Conservation (phyloP, 2,888 invertebrate genomes). For the Drosophila meridionalis region DNA sequence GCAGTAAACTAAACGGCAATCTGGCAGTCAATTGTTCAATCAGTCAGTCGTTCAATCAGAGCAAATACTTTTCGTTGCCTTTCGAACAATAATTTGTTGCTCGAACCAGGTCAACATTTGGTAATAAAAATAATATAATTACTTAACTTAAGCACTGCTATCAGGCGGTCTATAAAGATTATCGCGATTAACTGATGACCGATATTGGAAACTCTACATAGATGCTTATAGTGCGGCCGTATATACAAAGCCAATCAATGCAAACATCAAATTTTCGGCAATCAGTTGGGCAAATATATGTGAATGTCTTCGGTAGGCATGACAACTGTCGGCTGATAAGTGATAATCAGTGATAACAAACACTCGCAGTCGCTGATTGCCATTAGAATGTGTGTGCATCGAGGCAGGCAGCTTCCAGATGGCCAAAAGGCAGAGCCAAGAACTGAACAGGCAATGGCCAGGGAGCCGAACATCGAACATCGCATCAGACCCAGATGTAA, state of each 20-base stretch:
- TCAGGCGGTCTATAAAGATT: constrained; percentile 12
- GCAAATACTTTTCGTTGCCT: not conserved
- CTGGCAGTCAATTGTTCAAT: not conserved
- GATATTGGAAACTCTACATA: constrained; percentile 17
- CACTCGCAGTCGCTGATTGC: constrained; percentile 7
- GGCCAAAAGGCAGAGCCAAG: not conserved
- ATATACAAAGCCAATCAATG: constrained; percentile 11
- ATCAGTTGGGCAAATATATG: constrained; percentile 26
- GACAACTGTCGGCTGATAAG: constrained; percentile 38
- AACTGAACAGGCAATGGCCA: not conserved
- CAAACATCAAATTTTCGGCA: not conserved
- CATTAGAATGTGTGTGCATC: constrained; percentile 24
- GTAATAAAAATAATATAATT: not conserved
- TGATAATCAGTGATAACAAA: constrained; percentile 54
- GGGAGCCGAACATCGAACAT: constrained; percentile 6
- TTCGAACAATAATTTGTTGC: not conserved
- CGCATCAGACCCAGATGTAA: constrained; percentile 44
- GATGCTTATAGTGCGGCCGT: not conserved
- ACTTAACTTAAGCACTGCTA: constrained; percentile 16
- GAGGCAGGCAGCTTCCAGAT: constrained; percentile 3
- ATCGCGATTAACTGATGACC: constrained; percentile 48
- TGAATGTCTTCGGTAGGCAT: constrained; percentile 29
- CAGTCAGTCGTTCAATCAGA: not conserved
- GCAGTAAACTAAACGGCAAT: not conserved
- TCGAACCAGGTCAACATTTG: constrained; percentile 17